These are phyloP conservation scores for Poeciliopsis retropinna DNA, from an alignment of 2,113 vertebrate species.

Conservation along the genomic window DNA sequence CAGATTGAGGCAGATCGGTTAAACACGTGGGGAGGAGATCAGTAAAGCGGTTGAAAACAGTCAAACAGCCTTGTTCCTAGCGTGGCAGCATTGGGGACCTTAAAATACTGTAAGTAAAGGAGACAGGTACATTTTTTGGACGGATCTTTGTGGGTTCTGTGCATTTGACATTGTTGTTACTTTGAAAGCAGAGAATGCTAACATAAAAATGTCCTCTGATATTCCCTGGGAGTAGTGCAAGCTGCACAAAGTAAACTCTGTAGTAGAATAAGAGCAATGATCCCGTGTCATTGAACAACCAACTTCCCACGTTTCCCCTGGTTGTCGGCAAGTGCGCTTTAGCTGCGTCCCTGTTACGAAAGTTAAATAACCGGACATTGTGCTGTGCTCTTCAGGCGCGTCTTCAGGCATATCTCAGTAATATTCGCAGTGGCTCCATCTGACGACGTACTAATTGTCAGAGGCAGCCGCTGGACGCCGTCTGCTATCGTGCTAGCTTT, in stretches of 20 bases:
- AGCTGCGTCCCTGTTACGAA: background rate
- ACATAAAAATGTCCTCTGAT: no score
- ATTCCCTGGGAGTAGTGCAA: background rate
- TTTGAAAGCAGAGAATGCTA: background rate
- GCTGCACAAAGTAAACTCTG: background rate
- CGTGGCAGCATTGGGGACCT: constrained; percentile 70
- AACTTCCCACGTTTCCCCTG: background rate
- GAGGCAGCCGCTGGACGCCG: background rate
- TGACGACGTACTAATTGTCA: background rate
- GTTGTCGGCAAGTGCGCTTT: background rate
- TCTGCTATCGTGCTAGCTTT: background rate
- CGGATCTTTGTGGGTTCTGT: constrained; percentile 17
- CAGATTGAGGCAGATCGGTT: constrained; percentile 67
- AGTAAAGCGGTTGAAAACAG: constrained; percentile 54
- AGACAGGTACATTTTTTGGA: background rate
- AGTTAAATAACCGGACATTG: background rate
- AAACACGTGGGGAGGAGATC: constrained; percentile 81
- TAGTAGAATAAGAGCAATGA: background rate
- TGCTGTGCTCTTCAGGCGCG: background rate
- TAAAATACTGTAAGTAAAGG: constrained; percentile 71
- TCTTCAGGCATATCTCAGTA: background rate
- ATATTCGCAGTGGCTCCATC: background rate
- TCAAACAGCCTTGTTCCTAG: constrained; percentile 46
- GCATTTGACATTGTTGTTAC: constrained; percentile 23
- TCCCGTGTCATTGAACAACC: background rate